Percentiles rank a stretch among this genome's conserved stretches.
These are phyloP conservation scores for Ethmia dodecea DNA, from an alignment of 2,888 invertebrate genomes.

Conservation along the genomic window DNA sequence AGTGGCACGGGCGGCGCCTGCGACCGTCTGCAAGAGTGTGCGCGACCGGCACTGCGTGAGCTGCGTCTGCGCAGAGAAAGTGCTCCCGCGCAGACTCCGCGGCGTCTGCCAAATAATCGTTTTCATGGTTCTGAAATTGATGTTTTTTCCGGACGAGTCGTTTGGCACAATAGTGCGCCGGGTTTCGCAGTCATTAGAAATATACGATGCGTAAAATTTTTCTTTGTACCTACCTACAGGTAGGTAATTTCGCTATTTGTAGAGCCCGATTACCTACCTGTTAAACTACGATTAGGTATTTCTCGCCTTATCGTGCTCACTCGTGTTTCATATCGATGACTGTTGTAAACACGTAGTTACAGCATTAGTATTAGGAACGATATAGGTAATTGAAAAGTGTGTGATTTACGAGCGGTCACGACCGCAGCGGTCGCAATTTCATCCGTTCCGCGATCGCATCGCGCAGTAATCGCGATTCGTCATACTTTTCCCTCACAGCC, in stretches of 20 bases:
- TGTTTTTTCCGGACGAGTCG: slow-evolving; percentile 61
- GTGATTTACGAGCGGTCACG: slow-evolving; percentile 14
- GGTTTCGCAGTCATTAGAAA: too few species aligned
- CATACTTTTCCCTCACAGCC: slow-evolving; percentile 51
- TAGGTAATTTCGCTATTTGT: too few species aligned
- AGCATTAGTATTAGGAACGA: too few species aligned
- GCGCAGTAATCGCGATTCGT: slow-evolving; percentile 47
- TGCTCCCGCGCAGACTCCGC: slow-evolving; percentile 69
- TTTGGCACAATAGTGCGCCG: slow-evolving; percentile 39
- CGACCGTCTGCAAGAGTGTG: slow-evolving; percentile 52
- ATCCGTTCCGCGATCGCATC: slow-evolving; percentile 24
- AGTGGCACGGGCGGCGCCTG: slow-evolving; percentile 44
- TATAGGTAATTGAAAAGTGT: not conserved
- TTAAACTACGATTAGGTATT: too few species aligned
- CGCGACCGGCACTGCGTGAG: slow-evolving; percentile 32
- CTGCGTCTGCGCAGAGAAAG: slow-evolving; percentile 67
- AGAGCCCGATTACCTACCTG: too few species aligned
- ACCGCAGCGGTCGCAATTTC: slow-evolving; percentile 31
- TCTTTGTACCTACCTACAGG: too few species aligned
- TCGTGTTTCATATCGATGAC: too few species aligned
- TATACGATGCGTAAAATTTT: too few species aligned
- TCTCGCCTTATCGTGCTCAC: too few species aligned
- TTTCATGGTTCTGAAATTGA: slow-evolving; percentile 66
- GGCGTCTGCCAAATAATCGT: slow-evolving; percentile 71
- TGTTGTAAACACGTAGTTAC: too few species aligned